Evolutionary conservation across 2,797 vertebrate species (phyloP), one percentile per base, ranked within the genome.

Genomic region (Sebastes trivittatus): DNA sequence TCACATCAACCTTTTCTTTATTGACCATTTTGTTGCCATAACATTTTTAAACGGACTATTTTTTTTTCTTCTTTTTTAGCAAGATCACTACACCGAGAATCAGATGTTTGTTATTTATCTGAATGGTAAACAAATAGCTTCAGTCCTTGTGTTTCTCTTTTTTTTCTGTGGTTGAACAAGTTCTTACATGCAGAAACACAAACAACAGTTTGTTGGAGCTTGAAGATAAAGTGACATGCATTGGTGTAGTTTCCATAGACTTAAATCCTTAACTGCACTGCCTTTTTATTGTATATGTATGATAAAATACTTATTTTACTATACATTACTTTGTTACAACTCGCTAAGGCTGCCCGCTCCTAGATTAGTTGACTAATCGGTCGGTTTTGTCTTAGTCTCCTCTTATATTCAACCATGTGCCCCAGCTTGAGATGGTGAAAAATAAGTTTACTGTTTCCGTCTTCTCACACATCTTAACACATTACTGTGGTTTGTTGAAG

Each of bases 131-230:
- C 59, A 79, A 59, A 52, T 30, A 49, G 29, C 29, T 59, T 62
- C 29, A 68, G 27, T 46, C 38, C 22, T 23, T 29, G 29, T 59
- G 22, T 61, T 69, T 84, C 20, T n/a, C 10, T 20, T 46, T 74
- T 52, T 54, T 78, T 61, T 71, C 63, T 68, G 78, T 49, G 80
- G 76, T 77, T 68, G 22, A 67, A 56, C 58, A 58, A 68, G 36
- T 83, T 82, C 66, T 85, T 81, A 60, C 71, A 55, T 67, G 80
- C 63, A 82, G 72, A 82, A 82, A 79, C 66, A 62, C 65, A 83
- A 75, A 80, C 76, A 64, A 25, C 58, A 59, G 61, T 58, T 11
- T 75, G 60, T 52, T 63, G 55, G 64, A 30, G 25, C 70, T 80
- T 73, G 23, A 75, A 30, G 36, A 72, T 75, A 32, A 72, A 82